phyloP scores from a whole-genome alignment of 2,113 vertebrate genomes.

The Phylloscopus trochiloides region DNA sequence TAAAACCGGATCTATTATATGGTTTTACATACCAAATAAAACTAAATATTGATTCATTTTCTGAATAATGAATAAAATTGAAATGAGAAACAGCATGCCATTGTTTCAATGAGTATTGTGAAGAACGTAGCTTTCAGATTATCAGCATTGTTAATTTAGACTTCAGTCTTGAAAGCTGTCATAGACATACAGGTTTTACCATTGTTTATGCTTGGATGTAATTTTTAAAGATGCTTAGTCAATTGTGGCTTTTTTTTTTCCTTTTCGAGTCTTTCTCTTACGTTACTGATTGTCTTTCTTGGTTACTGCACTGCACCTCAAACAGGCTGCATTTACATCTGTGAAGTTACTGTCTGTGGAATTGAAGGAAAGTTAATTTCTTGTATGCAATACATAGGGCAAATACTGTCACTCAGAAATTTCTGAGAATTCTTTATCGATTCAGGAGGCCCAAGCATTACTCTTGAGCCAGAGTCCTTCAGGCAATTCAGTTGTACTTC shows the following conservation, averaged over 20 bases:
- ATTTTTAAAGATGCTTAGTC: neutral
- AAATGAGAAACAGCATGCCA: neutral
- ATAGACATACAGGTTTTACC: fast-evolving
- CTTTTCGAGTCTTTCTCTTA: neutral
- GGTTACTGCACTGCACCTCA: neutral
- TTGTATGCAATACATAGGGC: neutral
- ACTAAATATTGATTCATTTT: neutral
- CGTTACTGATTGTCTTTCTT: neutral
- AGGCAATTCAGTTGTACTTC: neutral
- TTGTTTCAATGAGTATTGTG: neutral
- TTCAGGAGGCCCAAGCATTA: neutral
- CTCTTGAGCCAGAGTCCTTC: neutral
- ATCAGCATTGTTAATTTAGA: neutral
- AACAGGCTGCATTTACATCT: neutral
- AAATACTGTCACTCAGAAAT: neutral
- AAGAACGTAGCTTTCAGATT: neutral
- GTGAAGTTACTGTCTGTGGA: neutral
- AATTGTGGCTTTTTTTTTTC: neutral
- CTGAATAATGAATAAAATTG: neutral
- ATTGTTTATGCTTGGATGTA: neutral
- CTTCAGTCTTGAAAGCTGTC: neutral
- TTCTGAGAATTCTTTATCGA: neutral
- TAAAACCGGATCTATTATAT: neutral
- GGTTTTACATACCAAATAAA: neutral
- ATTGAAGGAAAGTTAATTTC: neutral